These are phyloP conservation scores for Andrena dorsata DNA, from an alignment of 2,888 invertebrate species.

Conservation along the genomic window DNA sequence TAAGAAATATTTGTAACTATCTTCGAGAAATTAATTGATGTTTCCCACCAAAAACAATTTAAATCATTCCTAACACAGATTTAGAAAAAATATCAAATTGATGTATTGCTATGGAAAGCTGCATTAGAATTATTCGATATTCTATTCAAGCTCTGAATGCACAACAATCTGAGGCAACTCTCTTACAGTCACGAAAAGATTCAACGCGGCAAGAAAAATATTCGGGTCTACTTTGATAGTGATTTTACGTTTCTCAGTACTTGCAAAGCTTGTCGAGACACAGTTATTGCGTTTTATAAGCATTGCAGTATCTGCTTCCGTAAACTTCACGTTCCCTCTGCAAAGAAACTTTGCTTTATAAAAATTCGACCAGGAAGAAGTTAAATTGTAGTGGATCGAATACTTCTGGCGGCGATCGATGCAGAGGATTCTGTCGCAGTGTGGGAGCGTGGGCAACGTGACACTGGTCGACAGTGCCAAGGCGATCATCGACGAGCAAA, in stretches of 20 bases:
- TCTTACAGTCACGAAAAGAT: too few species aligned
- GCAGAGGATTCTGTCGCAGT: not conserved
- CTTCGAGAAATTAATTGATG: too few species aligned
- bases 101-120: too few species aligned
- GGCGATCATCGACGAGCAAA: constrained; percentile 29
- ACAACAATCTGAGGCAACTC: too few species aligned
- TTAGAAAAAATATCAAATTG: too few species aligned
- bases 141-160: too few species aligned
- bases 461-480: not conserved
- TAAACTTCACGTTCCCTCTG: not conserved
- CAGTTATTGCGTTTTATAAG: not conserved
- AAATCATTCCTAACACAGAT: too few species aligned
- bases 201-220: too few species aligned
- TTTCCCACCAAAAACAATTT: too few species aligned
- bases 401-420: not conserved
- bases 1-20: too few species aligned
- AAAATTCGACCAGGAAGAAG: not conserved
- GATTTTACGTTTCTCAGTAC: not conserved
- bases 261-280: not conserved
- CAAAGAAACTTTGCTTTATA: not conserved
- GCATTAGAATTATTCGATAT: too few species aligned
- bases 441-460: not conserved
- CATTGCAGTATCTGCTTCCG: not conserved
- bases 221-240: not conserved
- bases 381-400: not conserved